These are phyloP conservation scores for Pegoplata infirma DNA, from an alignment of 2,888 invertebrate genomes.

Conservation along the genomic window DNA sequence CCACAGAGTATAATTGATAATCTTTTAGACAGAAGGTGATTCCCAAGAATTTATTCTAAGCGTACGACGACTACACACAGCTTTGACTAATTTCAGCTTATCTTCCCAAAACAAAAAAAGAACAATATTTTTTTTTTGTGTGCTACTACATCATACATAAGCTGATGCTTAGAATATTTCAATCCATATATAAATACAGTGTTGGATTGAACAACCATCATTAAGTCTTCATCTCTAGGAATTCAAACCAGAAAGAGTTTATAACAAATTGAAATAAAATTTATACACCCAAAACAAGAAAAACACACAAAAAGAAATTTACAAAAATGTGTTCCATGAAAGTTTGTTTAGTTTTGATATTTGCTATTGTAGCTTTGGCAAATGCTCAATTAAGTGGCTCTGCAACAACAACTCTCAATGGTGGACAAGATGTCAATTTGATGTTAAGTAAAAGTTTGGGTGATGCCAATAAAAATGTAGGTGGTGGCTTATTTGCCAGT, in stretches of 20 bases:
- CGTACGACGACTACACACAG: too few relatives aligned
- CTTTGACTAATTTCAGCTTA: not conserved
- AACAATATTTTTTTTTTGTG: not conserved
- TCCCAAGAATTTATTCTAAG: not conserved
- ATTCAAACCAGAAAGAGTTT: not conserved
- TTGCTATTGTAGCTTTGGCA: not conserved
- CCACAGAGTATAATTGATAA: not conserved
- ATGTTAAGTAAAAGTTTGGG: conserved; percentile 44
- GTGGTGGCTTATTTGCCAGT: conserved; percentile 58
- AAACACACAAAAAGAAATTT: not conserved
- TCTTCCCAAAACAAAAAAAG: not conserved
- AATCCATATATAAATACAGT: conserved; percentile 7
- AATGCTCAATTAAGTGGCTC: conserved; percentile 52
- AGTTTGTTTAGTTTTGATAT: not conserved
- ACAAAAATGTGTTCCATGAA: not conserved
- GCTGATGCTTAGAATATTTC: not conserved
- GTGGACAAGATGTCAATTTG: conserved; percentile 52
- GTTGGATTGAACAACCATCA: not conserved
- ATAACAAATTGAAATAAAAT: not conserved
- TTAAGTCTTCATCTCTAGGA: not conserved
- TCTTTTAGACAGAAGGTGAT: not conserved
- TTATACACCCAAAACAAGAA: too few relatives aligned
- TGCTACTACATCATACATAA: not conserved
- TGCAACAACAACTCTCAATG: conserved; percentile 39
- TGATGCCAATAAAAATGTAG: conserved; percentile 49